These are phyloP conservation scores for Trichogramma dendrolimi DNA, from an alignment of 2,888 invertebrate species.

Conservation along the genomic window DNA sequence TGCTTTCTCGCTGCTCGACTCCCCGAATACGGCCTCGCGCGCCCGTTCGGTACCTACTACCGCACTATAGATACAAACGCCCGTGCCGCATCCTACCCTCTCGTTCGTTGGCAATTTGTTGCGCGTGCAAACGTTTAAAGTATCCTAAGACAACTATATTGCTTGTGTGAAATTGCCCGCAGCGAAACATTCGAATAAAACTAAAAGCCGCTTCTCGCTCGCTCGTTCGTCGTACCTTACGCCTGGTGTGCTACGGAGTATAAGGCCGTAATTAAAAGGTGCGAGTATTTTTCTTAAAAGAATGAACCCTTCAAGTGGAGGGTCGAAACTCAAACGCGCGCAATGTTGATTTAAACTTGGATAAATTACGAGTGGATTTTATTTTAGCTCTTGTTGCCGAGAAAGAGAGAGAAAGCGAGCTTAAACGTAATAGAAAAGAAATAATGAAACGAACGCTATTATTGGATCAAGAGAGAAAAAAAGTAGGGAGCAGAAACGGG, in stretches of 20 bases:
- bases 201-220: too few relatives aligned
- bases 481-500: neutral
- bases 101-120: constrained; percentile 26
- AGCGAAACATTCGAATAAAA: neutral
- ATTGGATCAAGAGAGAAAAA: constrained; percentile 5
- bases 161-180: constrained; percentile 33
- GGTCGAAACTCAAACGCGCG: neutral
- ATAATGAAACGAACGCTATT: constrained; percentile 8
- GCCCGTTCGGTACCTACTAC: neutral
- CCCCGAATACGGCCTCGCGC: neutral
- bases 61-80: neutral
- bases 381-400: neutral
- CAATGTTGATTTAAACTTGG: constrained; percentile 16
- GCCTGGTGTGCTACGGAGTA: too few relatives aligned
- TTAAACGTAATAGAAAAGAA: neutral
- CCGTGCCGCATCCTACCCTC: constrained; percentile 12
- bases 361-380: constrained; percentile 12
- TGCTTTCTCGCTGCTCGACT: too few relatives aligned
- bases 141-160: constrained; percentile 24
- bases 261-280: constrained; percentile 14
- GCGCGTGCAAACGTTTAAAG: constrained; percentile 35
- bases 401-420: neutral
- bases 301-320: constrained; percentile 3
- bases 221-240: too few relatives aligned
- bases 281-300: constrained; percentile 11